These are phyloP conservation scores for Antrozous pallidus DNA, from an alignment of 2,797 vertebrate genomes.

Conservation along the genomic window DNA sequence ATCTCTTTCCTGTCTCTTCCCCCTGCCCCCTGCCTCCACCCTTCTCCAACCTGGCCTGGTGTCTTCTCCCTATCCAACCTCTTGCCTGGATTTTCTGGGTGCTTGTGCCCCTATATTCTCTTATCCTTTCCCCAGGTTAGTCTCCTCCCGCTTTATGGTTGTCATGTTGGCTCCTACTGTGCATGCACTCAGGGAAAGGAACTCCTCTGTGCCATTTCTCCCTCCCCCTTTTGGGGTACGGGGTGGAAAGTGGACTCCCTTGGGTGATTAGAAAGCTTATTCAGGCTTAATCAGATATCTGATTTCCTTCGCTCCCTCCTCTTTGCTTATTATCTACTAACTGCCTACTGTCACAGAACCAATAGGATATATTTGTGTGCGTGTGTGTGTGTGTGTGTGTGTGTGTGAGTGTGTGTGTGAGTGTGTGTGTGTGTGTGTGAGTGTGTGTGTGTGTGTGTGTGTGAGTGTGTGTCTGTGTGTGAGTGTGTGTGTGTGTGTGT, in stretches of 20 bases:
- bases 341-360: background rate
- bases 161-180: background rate
- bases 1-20: background rate
- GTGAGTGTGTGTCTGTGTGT: no score
- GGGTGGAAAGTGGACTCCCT: background rate
- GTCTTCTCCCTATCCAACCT: background rate
- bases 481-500: no score
- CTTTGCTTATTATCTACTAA: background rate
- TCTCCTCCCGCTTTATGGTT: background rate
- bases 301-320: background rate
- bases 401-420: no score
- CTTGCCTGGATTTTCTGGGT: background rate
- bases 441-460: no score
- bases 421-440: no score
- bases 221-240: no score
- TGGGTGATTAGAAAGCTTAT: background rate
- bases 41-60: background rate
- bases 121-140: no score
- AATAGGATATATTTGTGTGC: no score
- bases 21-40: fast-evolving
- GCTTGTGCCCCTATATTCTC: no score
- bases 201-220: background rate
- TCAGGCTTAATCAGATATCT: background rate
- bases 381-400: no score
- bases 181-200: background rate